phyloP scores from a whole-genome alignment of 2,888 invertebrate genomes.

The Arge pagana region DNA sequence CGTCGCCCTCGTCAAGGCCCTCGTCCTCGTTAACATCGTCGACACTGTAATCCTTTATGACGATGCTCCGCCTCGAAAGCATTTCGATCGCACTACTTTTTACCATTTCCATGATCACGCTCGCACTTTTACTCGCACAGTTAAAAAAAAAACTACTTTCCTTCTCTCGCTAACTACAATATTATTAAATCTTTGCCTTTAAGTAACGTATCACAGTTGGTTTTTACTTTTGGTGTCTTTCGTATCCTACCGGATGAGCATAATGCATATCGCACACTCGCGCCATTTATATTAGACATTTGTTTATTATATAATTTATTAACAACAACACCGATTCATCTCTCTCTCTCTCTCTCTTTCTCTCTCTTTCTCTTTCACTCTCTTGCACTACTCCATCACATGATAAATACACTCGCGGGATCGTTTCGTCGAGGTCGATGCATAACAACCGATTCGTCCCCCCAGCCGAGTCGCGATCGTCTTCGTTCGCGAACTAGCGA shows the following conservation, averaged over 20 bases:
- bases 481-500: too few species aligned
- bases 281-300: not conserved
- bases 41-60: slow-evolving; percentile 49
- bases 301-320: too few species aligned
- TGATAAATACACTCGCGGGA: too few species aligned
- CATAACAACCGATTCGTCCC: too few species aligned
- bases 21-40: slow-evolving; percentile 39
- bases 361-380: too few species aligned
- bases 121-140: not conserved
- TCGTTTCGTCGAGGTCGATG: too few species aligned
- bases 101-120: slow-evolving; percentile 47
- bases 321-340: not conserved
- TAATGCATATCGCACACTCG: not conserved
- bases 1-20: not conserved
- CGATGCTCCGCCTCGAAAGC: slow-evolving; percentile 50
- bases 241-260: slow-evolving; percentile 19
- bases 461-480: too few species aligned
- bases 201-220: slow-evolving; percentile 46
- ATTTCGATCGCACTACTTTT: slow-evolving; percentile 53
- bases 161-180: slow-evolving; percentile 47
- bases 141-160: too few species aligned
- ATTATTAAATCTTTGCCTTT: slow-evolving; percentile 42
- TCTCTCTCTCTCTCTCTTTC: not conserved
- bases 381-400: too few species aligned
- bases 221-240: slow-evolving; percentile 48